These are phyloP conservation scores for Leptopilina myrica DNA, from an alignment of 2,888 invertebrate genomes.

Conservation along the genomic window DNA sequence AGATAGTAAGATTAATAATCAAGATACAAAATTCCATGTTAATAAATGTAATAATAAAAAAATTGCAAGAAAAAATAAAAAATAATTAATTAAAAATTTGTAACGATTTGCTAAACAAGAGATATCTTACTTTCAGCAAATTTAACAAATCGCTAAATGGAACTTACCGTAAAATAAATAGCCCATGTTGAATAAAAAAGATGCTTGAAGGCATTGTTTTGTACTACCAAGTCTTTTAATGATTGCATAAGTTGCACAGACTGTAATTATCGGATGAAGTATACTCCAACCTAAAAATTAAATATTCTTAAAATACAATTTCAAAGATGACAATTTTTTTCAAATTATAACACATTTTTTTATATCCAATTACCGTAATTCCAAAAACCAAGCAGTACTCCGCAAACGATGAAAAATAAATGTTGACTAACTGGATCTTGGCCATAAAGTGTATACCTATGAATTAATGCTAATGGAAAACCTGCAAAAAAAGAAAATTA, in stretches of 20 bases:
- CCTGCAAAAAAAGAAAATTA: conserved; percentile 78
- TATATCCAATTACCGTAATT: conserved; percentile 85
- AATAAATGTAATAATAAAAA: too few species aligned
- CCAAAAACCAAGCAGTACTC: conserved; percentile 87
- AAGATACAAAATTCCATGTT: too few species aligned
- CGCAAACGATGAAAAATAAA: conserved; percentile 84
- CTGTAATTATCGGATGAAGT: conserved; percentile 86
- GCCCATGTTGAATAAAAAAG: conserved; percentile 89
- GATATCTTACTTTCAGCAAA: neutral
- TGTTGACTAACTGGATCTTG: conserved; percentile 82
- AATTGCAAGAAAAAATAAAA: too few species aligned
- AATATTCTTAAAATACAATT: conserved; percentile 45
- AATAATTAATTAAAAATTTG: too few species aligned
- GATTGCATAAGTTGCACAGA: conserved; percentile 84
- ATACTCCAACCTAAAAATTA: conserved; percentile 79
- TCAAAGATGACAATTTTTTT: neutral
- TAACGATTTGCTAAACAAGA: too few species aligned
- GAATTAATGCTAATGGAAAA: conserved; percentile 84
- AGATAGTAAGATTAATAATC: too few species aligned
- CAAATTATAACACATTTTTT: conserved; percentile 23
- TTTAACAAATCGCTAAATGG: neutral
- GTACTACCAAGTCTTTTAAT: conserved; percentile 83
- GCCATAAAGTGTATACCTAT: conserved; percentile 80
- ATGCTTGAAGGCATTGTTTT: conserved; percentile 81
- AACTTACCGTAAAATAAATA: conserved; percentile 83